Evolutionary conservation across 2,797 vertebrate genomes (phyloP), one percentile per base, ranked within the genome.

Genomic region (Brachyrhaphis roseni): DNA sequence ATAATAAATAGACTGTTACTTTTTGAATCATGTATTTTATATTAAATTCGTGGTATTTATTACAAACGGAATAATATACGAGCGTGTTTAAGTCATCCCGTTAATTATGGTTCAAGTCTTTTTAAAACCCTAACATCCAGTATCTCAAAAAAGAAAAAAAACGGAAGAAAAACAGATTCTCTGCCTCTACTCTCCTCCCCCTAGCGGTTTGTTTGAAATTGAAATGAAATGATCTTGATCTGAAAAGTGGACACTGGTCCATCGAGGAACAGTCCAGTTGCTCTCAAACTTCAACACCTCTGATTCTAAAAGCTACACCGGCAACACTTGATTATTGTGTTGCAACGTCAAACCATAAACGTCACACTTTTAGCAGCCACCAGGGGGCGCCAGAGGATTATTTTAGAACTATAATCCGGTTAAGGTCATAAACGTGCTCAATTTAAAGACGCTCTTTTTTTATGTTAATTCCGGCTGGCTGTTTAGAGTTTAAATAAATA

Each of bases 371-470:
- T 8, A 71, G 20, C 8, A 1, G 80, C 88, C 95, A 92, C 90
- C 84, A 91, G 95, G 91, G 94, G 95, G 93, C 92, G 66, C 68
- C 75, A 92, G 55, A 94, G 91, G 94, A 96, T 90, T 45, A 84
- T 10, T 81, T 77, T 77, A 74, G 31, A 43, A 5, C 68, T 45
- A 13, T 18, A 2, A 7, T 55, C 5, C 11, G 20, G 16, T 10
- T 31, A 2, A 20, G 11, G 2, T 13, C 39, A n/a, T 23, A 26
- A 12, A 1, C 11, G 39, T 43, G 1, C 4, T 26, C 11, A 5
- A 68, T 6, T 68, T 41, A 68, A 68, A 26, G 66, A n/a, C 6
- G 4, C 10, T 66, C 8, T 34, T 23, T 41, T 46, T 51, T 23
- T 23, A 51, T 51, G 49, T 51, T 51, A 23, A 51, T 51, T 8